These are phyloP conservation scores for Colletes latitarsis DNA, from an alignment of 1,140 invertebrate species.

Conservation along the genomic window DNA sequence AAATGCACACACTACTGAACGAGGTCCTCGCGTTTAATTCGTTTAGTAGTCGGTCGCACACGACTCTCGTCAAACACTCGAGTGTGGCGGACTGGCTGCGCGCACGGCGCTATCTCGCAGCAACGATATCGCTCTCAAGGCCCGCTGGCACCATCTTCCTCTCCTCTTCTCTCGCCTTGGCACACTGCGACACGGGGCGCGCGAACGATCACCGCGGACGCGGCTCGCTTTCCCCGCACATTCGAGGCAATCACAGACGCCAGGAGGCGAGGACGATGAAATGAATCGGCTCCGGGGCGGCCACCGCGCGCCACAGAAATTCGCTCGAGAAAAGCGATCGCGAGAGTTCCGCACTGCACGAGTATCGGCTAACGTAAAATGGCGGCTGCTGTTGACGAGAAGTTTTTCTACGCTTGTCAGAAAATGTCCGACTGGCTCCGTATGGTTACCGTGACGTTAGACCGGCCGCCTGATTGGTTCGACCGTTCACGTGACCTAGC, in stretches of 20 bases:
- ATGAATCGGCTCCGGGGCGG: conserved; percentile 63
- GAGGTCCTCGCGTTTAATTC: conserved; percentile 27
- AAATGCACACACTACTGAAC: conserved; percentile 46
- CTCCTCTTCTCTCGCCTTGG: conserved; percentile 62
- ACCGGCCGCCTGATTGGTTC: conserved; percentile 71
- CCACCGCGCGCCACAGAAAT: conserved; percentile 70
- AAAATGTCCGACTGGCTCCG: conserved; percentile 90
- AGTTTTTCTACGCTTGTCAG: conserved; percentile 96
- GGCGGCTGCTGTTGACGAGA: conserved; percentile 93
- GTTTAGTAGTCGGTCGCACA: conserved; percentile 42
- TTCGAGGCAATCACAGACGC: conserved; percentile 63
- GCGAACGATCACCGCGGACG: conserved; percentile 71
- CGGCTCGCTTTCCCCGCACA: conserved; percentile 65
- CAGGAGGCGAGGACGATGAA: conserved; percentile 62
- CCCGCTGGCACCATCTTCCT: conserved; percentile 75
- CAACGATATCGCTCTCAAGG: conserved; percentile 64
- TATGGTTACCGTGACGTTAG: conserved; percentile 82
- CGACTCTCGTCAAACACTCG: conserved; percentile 68
- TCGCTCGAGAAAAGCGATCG: conserved; percentile 68
- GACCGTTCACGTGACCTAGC: conserved; percentile 74
- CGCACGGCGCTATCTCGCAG: conserved; percentile 74
- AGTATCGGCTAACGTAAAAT: conserved; percentile 90
- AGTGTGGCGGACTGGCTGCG: conserved; percentile 72
- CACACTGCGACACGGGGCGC: conserved; percentile 66
- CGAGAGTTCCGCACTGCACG: conserved; percentile 78